phyloP scores from a whole-genome alignment of 2,888 invertebrate species.

The Pristionchus fissidentatus region DNA sequence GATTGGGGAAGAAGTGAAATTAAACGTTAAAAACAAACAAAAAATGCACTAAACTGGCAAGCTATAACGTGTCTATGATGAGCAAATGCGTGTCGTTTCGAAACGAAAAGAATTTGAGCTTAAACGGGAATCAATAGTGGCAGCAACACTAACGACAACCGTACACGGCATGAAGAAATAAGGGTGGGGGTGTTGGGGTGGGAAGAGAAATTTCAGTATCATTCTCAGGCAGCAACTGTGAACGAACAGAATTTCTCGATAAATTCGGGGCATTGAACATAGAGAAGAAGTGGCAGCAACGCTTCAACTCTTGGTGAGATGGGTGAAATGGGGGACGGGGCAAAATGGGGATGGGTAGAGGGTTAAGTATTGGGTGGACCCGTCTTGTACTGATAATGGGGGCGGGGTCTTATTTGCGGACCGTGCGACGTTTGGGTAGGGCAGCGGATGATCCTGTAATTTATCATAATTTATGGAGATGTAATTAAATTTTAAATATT shows the following conservation, averaged over 20 bases:
- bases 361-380: neutral
- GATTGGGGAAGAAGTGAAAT: neutral
- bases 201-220: neutral
- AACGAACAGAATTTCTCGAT: neutral
- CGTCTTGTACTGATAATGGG: constrained; percentile 21
- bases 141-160: constrained; percentile 16
- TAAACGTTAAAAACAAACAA: neutral
- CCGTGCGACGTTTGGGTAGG: constrained; percentile 65
- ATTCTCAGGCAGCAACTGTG: neutral
- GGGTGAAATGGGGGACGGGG: neutral
- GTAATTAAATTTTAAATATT: no score
- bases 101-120: neutral
- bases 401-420: constrained; percentile 44
- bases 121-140: constrained; percentile 16
- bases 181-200: neutral
- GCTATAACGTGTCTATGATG: constrained; percentile 37
- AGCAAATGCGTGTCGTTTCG: constrained; percentile 32
- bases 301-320: neutral
- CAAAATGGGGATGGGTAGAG: neutral
- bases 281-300: constrained; percentile 40
- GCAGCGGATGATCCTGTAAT: constrained; percentile 65
- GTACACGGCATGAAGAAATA: neutral
- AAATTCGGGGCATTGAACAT: neutral
- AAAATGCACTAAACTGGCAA: no score
- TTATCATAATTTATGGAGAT: neutral